phyloP scores from a whole-genome alignment of 2,113 vertebrate species.

The Gavia stellata region DNA sequence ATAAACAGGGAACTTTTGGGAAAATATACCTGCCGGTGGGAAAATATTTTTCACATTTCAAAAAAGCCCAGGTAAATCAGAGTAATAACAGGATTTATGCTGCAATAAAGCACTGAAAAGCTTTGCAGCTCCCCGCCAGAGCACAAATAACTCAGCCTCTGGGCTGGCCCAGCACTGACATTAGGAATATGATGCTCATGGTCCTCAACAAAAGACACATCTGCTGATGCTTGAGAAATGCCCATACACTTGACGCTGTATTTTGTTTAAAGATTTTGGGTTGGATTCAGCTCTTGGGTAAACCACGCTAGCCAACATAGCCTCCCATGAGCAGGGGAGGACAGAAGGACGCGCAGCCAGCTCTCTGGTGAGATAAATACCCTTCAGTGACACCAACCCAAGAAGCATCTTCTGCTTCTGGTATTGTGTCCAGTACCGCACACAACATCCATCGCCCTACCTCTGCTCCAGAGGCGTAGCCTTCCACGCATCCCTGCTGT shows the following conservation, averaged over 20 bases:
- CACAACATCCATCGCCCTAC: too few relatives aligned
- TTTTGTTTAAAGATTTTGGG: not conserved
- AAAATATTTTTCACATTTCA: not conserved
- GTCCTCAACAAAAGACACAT: not conserved
- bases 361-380: not conserved
- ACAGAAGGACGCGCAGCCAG: too few relatives aligned
- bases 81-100: not conserved
- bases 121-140: not conserved
- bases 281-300: not conserved
- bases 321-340: not conserved
- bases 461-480: not conserved
- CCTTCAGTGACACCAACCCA: not conserved
- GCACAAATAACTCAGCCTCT: not conserved
- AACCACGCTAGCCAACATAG: not conserved
- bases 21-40: not conserved
- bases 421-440: too few relatives aligned
- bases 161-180: rapidly evolving
- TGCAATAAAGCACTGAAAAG: not conserved
- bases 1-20: not conserved
- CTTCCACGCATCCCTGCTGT: not conserved
- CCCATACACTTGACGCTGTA: not conserved
- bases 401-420: not conserved
- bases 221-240: not conserved
- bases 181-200: not conserved
- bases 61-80: not conserved